Evolutionary conservation across 2,888 invertebrate species (phyloP).

Genomic region (Oxystoma pomonae): DNA sequence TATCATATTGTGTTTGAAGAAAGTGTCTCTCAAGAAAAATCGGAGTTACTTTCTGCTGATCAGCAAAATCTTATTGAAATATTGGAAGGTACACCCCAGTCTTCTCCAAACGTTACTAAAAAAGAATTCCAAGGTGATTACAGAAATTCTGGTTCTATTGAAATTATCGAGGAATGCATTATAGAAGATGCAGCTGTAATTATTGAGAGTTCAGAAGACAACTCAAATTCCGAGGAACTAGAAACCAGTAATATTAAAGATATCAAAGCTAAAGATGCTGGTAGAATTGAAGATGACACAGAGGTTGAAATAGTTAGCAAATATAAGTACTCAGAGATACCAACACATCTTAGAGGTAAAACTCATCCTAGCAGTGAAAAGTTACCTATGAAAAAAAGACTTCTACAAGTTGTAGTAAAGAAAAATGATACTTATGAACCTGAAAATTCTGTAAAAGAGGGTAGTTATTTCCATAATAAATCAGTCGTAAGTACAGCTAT

Average conservation of each 20-base stretch:
- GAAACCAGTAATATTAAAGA: background rate
- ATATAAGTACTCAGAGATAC: slow-evolving; percentile 1
- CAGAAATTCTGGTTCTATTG: slow-evolving; percentile 12
- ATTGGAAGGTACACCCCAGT: slow-evolving; percentile 18
- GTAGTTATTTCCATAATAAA: too few relatives aligned
- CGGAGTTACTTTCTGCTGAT: slow-evolving; percentile 9
- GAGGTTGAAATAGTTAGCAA: background rate
- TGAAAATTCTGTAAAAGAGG: background rate
- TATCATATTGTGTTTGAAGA: background rate
- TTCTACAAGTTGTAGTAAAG: background rate
- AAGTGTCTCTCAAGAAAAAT: background rate
- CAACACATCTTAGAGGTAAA: background rate
- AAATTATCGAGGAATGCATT: slow-evolving; percentile 22
- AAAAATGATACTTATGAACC: background rate
- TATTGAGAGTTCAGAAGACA: slow-evolving; percentile 14
- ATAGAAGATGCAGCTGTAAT: slow-evolving; percentile 20
- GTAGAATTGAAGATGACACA: background rate
- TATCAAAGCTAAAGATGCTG: background rate
- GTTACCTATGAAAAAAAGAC: background rate
- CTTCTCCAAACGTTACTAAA: background rate
- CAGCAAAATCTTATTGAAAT: slow-evolving; percentile 23
- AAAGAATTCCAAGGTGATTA: background rate
- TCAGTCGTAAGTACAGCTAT: too few relatives aligned
- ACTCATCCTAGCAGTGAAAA: background rate
- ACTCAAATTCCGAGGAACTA: background rate